These are phyloP conservation scores for Oscheius myriophilus DNA, from an alignment of 2,888 invertebrate genomes.

Conservation along the genomic window DNA sequence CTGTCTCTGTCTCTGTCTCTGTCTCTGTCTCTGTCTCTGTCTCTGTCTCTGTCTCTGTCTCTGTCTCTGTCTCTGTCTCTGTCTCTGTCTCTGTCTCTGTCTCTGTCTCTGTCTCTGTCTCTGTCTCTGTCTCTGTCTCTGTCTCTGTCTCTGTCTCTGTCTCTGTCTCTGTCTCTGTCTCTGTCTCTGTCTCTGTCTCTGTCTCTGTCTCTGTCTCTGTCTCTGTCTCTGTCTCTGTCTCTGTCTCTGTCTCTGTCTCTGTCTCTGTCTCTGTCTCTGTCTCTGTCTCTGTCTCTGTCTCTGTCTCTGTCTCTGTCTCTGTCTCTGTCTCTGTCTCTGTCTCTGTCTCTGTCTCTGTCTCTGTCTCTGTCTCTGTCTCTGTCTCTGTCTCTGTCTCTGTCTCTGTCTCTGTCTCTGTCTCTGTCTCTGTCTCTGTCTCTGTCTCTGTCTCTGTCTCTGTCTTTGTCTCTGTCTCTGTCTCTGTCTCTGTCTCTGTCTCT, in stretches of 20 bases:
- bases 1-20: conserved; percentile 22
- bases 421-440: conserved; percentile 22
- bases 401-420: conserved; percentile 17
- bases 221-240: conserved; percentile 17
- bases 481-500: conserved; percentile 22
- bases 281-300: conserved; percentile 17
- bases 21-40: conserved; percentile 9
- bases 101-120: conserved; percentile 17
- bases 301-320: conserved; percentile 22
- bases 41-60: conserved; percentile 17
- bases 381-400: conserved; percentile 9
- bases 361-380: conserved; percentile 22
- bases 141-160: conserved; percentile 9
- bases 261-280: conserved; percentile 9
- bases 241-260: conserved; percentile 22
- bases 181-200: conserved; percentile 22
- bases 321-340: conserved; percentile 9
- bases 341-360: conserved; percentile 17
- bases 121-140: conserved; percentile 22
- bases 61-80: conserved; percentile 22
- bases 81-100: conserved; percentile 9
- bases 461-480: conserved; percentile 16
- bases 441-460: conserved; percentile 9
- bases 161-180: conserved; percentile 17
- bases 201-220: conserved; percentile 9